phyloP scores from a whole-genome alignment of 2,888 invertebrate genomes.

The Osmoderma eremita region DNA sequence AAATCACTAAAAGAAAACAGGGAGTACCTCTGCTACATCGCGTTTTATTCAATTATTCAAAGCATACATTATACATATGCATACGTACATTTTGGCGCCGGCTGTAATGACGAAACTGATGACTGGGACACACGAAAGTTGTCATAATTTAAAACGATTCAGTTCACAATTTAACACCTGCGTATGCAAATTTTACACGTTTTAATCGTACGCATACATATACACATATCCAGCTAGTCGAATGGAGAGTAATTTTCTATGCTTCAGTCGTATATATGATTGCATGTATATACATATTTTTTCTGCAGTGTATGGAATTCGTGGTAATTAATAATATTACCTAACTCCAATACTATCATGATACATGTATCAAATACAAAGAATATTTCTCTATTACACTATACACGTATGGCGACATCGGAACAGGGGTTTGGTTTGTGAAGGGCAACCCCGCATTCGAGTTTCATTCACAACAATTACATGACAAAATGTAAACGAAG shows the following conservation, averaged over 20 bases:
- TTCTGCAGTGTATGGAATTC: conserved; percentile 1
- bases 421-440: no score
- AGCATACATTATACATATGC: background rate
- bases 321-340: conserved; percentile 12
- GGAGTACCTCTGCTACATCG: background rate
- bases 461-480: no score
- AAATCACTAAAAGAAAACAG: background rate
- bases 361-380: no score
- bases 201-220: no score
- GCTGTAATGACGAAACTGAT: conserved; percentile 20
- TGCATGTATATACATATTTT: background rate
- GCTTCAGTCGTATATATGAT: conserved; percentile 14
- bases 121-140: conserved; percentile 19
- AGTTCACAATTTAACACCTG: background rate
- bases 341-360: no score
- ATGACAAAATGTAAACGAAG: no score
- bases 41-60: conserved; percentile 14
- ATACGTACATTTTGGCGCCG: conserved; percentile 1
- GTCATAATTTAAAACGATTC: conserved; percentile 16
- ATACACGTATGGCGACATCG: no score
- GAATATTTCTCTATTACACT: no score
- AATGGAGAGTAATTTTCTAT: no score
- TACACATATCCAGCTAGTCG: no score
- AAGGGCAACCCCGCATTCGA: no score
- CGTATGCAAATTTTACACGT: conserved; percentile 2